Conservation (phyloP, 2,113 vertebrate species). For the Poeciliopsis turrubarensis region DNA sequence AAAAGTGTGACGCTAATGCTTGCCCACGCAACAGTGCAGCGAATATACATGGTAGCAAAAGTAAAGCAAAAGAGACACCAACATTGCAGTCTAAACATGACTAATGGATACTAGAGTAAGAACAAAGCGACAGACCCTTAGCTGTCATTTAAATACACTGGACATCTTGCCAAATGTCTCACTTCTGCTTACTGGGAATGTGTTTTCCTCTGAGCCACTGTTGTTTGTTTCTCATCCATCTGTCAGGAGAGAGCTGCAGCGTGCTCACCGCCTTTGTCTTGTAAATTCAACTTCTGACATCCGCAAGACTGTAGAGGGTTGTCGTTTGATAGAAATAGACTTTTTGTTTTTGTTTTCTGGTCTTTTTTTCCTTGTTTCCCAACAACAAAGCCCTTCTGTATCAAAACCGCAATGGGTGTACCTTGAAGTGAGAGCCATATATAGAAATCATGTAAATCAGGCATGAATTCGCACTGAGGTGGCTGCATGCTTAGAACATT, state of each 20-base stretch:
- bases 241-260: slow-evolving; percentile 70
- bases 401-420: slow-evolving; percentile 73
- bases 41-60: slow-evolving; percentile 10
- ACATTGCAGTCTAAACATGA: slow-evolving; percentile 34
- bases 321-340: slow-evolving; percentile 77
- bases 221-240: slow-evolving; percentile 73
- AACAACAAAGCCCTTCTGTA: slow-evolving; percentile 75
- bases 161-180: slow-evolving; percentile 66
- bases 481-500: slow-evolving; percentile 55
- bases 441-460: slow-evolving; percentile 75
- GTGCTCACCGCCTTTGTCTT: slow-evolving; percentile 72
- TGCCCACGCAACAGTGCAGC: slow-evolving; percentile 2
- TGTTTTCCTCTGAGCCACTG: slow-evolving; percentile 66
- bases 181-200: slow-evolving; percentile 58
- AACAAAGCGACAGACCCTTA: slow-evolving; percentile 52
- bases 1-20: slow-evolving; percentile 26
- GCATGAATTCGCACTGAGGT: slow-evolving; percentile 55
- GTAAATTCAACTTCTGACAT: slow-evolving; percentile 80
- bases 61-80: slow-evolving; percentile 19
- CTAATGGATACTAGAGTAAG: slow-evolving; percentile 41
- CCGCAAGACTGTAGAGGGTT: slow-evolving; percentile 73
- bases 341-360: slow-evolving; percentile 65
- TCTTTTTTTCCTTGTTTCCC: slow-evolving; percentile 35
- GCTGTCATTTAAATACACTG: slow-evolving; percentile 54
- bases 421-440: slow-evolving; percentile 76